Conservation (phyloP, 2,797 vertebrate genomes). For the Pelochelys cantorii region DNA sequence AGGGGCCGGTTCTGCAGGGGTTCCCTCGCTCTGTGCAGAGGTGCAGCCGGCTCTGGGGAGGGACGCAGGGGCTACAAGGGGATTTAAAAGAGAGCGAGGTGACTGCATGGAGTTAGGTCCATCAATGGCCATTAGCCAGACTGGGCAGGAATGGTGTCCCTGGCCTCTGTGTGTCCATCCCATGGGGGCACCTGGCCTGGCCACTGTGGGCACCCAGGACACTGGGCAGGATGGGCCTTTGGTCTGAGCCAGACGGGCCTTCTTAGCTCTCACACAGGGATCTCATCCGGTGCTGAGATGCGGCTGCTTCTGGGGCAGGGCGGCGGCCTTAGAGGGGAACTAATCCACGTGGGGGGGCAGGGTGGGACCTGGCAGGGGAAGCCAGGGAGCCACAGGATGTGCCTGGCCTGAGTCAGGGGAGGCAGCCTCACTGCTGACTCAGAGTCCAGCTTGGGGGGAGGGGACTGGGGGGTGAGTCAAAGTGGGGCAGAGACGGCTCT, state of each 20-base stretch:
- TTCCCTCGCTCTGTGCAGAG: too few relatives aligned
- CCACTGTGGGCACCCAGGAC: too few relatives aligned
- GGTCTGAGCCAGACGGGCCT: too few relatives aligned
- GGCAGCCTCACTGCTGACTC: background rate
- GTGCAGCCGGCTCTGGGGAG: too few relatives aligned
- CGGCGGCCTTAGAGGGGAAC: slow-evolving; percentile 15
- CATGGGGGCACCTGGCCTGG: too few relatives aligned
- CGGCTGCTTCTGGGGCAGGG: slow-evolving; percentile 20
- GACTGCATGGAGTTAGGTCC: accelerated
- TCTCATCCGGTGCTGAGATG: background rate
- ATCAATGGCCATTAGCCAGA: too few relatives aligned
- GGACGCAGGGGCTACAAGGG: too few relatives aligned
- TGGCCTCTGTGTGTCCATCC: too few relatives aligned
- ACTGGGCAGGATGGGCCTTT: too few relatives aligned
- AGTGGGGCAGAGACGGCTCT: background rate
- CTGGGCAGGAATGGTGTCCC: too few relatives aligned
- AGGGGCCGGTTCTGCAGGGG: too few relatives aligned
- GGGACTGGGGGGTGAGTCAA: background rate
- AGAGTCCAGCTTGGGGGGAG: background rate
- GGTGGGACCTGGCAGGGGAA: background rate
- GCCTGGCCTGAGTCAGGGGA: slow-evolving; percentile 59
- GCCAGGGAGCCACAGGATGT: background rate
- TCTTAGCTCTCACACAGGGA: background rate
- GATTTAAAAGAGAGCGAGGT: too few relatives aligned
- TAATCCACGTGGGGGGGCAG: background rate